These are phyloP conservation scores for Drosophila mimica DNA, from an alignment of 2,888 invertebrate species.

Conservation along the genomic window DNA sequence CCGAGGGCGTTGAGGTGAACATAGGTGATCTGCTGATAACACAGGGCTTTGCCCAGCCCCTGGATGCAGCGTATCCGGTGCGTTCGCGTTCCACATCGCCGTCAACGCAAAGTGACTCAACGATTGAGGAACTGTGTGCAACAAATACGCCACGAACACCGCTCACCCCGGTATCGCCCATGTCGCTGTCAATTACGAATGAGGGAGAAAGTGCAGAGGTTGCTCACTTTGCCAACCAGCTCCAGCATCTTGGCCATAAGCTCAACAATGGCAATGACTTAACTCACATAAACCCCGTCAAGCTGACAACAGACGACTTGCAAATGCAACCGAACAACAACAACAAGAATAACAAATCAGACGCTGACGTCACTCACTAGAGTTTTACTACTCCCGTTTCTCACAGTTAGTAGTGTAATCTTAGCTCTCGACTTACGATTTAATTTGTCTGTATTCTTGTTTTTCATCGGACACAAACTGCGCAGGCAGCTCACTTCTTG, in stretches of 20 bases:
- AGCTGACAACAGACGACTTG: constrained; percentile 62
- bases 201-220: constrained; percentile 68
- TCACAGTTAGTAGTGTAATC: constrained; percentile 26
- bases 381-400: constrained; percentile 7
- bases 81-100: constrained; percentile 70
- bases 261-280: constrained; percentile 72
- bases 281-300: constrained; percentile 46
- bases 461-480: constrained; percentile 21
- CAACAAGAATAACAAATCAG: constrained; percentile 17
- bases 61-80: constrained; percentile 73
- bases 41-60: constrained; percentile 81
- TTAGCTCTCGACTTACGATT: constrained; percentile 40
- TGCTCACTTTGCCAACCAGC: constrained; percentile 69
- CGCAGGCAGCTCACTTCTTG: constrained; percentile 47
- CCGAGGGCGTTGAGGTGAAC: constrained; percentile 85
- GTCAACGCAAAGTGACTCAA: constrained; percentile 69
- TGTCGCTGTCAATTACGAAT: constrained; percentile 58
- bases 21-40: constrained; percentile 82
- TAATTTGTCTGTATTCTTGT: constrained; percentile 14
- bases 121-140: constrained; percentile 66
- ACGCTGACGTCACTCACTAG: constrained; percentile 37
- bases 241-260: constrained; percentile 72
- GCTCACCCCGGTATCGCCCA: constrained; percentile 60
- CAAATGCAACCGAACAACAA: constrained; percentile 29
- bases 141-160: constrained; percentile 59